phyloP scores from a whole-genome alignment of 1,140 invertebrate genomes.

The Drosophila truncata region DNA sequence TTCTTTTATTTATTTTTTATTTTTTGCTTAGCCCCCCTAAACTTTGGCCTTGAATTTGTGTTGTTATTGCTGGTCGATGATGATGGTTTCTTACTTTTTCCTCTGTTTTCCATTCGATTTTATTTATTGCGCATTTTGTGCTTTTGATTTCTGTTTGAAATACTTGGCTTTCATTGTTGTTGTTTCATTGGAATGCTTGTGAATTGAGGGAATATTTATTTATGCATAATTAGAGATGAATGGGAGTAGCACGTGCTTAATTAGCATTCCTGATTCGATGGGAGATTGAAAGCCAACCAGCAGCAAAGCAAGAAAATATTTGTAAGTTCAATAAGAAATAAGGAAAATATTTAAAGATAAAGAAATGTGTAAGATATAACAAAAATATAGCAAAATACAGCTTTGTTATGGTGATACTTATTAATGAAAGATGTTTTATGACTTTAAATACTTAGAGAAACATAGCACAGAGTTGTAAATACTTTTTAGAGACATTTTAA shows the following conservation, averaged over 20 bases:
- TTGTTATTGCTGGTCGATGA: constrained; percentile 24
- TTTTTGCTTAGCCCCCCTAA: constrained; percentile 10
- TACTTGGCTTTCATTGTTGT: constrained; percentile 11
- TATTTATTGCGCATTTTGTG: constrained; percentile 64
- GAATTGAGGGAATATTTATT: constrained; percentile 40
- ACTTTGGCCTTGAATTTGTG: constrained; percentile 54
- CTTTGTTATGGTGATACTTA: not conserved
- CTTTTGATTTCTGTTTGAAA: constrained; percentile 41
- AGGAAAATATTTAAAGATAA: not conserved
- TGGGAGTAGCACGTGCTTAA: constrained; percentile 48
- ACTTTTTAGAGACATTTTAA: too few species aligned
- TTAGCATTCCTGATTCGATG: constrained; percentile 22
- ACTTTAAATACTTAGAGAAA: not conserved
- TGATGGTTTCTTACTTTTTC: constrained; percentile 24
- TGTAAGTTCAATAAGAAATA: not conserved
- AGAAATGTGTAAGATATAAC: not conserved
- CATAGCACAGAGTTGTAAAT: not conserved
- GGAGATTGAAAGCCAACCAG: not conserved
- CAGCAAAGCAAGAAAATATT: not conserved
- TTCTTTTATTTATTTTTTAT: not conserved
- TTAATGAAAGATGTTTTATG: not conserved
- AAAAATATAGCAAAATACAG: not conserved
- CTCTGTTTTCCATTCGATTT: constrained; percentile 35
- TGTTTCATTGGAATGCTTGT: constrained; percentile 34
- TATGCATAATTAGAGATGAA: constrained; percentile 48